These are phyloP conservation scores for Vanessa atalanta DNA, from an alignment of 1,140 invertebrate species.

Conservation along the genomic window DNA sequence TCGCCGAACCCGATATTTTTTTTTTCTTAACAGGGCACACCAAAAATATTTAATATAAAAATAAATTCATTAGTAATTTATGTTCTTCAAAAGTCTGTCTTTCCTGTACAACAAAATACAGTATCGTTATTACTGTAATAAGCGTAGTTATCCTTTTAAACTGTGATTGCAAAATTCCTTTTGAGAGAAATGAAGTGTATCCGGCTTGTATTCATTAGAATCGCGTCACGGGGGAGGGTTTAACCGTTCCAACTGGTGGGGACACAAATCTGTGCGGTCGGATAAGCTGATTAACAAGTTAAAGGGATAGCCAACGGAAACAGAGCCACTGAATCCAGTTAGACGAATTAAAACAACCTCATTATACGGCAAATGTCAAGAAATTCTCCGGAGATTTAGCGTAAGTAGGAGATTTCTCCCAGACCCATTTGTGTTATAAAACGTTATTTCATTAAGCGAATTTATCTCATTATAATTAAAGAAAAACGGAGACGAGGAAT, in stretches of 20 bases:
- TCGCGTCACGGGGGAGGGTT: constrained; percentile 41
- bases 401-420: background rate
- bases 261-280: constrained; percentile 53
- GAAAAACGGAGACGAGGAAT: too few species aligned
- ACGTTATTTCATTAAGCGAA: too few species aligned
- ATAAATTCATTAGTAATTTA: too few species aligned
- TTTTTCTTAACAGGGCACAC: too few species aligned
- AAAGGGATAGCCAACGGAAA: constrained; percentile 52
- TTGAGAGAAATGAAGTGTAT: background rate
- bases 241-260: constrained; percentile 41
- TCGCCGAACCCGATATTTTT: too few species aligned
- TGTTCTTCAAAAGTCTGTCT: too few species aligned
- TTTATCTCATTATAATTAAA: too few species aligned
- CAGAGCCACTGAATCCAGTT: constrained; percentile 42
- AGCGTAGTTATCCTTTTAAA: background rate
- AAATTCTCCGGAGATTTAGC: background rate
- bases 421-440: background rate
- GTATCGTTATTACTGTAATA: background rate
- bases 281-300: constrained; percentile 68
- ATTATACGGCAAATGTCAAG: constrained; percentile 22
- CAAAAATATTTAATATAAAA: too few species aligned
- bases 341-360: constrained; percentile 64
- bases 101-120: too few species aligned
- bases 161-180: background rate
- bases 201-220: constrained; percentile 37